These are phyloP conservation scores for Hydractinia symbiolongicarpus DNA, from an alignment of 30 jellyfish, hydroid and myxozoan species.

Conservation along the genomic window DNA sequence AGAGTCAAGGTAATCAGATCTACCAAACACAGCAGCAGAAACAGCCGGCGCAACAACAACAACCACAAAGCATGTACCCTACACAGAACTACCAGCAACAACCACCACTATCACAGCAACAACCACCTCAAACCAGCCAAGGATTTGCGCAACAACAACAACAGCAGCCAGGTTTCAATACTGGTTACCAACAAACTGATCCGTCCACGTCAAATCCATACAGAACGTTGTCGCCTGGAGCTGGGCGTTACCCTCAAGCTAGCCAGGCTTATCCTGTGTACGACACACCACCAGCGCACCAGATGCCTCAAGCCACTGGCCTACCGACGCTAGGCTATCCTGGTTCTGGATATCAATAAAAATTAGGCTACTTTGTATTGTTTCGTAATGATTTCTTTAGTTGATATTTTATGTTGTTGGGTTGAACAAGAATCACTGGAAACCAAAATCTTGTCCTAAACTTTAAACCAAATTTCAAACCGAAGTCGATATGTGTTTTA, in stretches of 20 bases:
- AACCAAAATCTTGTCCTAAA: no score
- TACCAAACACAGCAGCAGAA: background rate
- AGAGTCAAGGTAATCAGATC: background rate
- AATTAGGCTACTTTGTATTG: no score
- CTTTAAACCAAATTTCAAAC: no score
- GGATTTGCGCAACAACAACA: background rate
- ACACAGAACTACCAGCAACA: background rate
- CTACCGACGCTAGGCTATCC: no score
- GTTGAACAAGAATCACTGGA: no score
- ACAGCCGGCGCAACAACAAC: slow-evolving; percentile 1
- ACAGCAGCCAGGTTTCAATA: background rate
- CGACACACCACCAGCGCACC: no score
- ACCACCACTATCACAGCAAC: background rate
- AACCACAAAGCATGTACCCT: background rate
- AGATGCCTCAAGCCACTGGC: no score
- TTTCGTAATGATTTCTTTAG: no score
- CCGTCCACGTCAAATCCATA: background rate
- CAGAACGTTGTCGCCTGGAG: background rate
- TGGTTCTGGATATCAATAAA: no score
- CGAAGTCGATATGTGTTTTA: no score
- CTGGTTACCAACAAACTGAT: background rate
- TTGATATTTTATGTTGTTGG: no score
- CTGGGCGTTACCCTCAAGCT: slow-evolving; percentile 14
- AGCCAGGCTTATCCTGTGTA: background rate
- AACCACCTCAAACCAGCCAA: slow-evolving; percentile 10